A percentile compares a stretch with the other conserved stretches of the same genome.
Evolutionary conservation across 1,140 invertebrate genomes (phyloP).

Genomic region (Druon quercuslanigerum): DNA sequence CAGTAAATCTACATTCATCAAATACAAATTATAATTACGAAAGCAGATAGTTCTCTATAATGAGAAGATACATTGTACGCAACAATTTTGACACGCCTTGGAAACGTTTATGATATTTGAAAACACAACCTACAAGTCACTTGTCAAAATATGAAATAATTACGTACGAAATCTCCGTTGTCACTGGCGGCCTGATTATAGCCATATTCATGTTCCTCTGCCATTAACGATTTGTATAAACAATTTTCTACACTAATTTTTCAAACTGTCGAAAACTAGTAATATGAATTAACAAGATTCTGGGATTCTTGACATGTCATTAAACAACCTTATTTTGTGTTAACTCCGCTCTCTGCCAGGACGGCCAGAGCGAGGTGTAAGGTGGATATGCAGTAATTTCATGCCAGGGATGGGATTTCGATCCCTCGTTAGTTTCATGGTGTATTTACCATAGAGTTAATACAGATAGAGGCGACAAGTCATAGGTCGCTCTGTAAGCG

Average conservation of each 20-base stretch:
- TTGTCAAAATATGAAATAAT: constrained; percentile 69
- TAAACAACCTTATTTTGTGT: constrained; percentile 71
- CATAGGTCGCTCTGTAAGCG: too few species aligned
- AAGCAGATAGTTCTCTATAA: not conserved
- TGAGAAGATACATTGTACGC: not conserved
- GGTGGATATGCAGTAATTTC: too few species aligned
- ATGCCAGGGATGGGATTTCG: too few species aligned
- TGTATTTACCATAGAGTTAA: too few species aligned
- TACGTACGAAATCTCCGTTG: constrained; percentile 72
- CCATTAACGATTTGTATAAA: constrained; percentile 70
- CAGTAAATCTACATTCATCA: too few species aligned
- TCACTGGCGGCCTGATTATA: constrained; percentile 71
- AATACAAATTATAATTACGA: too few species aligned
- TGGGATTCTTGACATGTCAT: constrained; percentile 67
- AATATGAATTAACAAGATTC: constrained; percentile 54
- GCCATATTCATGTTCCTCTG: constrained; percentile 75
- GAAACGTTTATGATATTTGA: constrained; percentile 33
- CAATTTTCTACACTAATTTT: constrained; percentile 42
- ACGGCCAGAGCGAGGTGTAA: too few species aligned
- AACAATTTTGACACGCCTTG: not conserved
- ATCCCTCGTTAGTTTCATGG: too few species aligned
- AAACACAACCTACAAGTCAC: constrained; percentile 62
- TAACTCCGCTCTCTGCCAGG: constrained; percentile 59
- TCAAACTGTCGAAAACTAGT: constrained; percentile 51
- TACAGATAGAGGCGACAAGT: too few species aligned